Evolutionary conservation across 2,113 vertebrate species (phyloP), one percentile per base, ranked within the genome.

Genomic region (Polyodon spathula): DNA sequence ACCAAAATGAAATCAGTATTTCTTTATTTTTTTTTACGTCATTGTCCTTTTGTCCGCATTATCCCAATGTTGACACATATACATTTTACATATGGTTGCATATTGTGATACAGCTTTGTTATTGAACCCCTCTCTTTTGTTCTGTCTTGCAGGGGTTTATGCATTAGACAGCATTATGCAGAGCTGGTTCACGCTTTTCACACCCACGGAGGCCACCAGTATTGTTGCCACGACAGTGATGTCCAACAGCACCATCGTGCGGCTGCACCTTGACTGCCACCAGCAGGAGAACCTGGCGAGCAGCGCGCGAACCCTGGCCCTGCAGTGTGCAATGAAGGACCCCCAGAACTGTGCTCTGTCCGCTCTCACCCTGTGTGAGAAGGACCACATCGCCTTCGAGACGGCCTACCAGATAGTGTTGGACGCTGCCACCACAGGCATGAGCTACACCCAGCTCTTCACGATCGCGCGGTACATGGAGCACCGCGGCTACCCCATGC

Each of bases 291-390:
- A 90, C 64, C n/a, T 90, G 72, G 86, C 87, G 0, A 1, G 88
- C 68, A 90, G 88, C 66, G 87, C 87, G 68, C 82, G 88, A 66
- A 90, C 88, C 0, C 88, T 90, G 63, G 88, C 88, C 37, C 62
- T 90, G 66, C 88, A 90, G 69, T 90, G 88, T 68, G 85, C 88
- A 67, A 88, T 90, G 88, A 90, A 90, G 83, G 87, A 90, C 82
- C 88, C 88, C 66, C 88, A 90, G 67, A 89, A 90, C 66, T 90
- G 88, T 68, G 87, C 88, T 68, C 88, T 90, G 10, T 90, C 88
- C 44, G 88, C 88, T 57, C 82, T 90, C 67, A 90, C 88, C 9
- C 78, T 90, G 27, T 89, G 88, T 76, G 88, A 90, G 67, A 90
- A 90, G 67, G 88, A 90, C 74, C 88, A 89, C 72, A 88, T 88